Evolutionary conservation across 2,888 invertebrate genomes (phyloP), one percentile per base, ranked within the genome.

Genomic region (Rhingia campestris): DNA sequence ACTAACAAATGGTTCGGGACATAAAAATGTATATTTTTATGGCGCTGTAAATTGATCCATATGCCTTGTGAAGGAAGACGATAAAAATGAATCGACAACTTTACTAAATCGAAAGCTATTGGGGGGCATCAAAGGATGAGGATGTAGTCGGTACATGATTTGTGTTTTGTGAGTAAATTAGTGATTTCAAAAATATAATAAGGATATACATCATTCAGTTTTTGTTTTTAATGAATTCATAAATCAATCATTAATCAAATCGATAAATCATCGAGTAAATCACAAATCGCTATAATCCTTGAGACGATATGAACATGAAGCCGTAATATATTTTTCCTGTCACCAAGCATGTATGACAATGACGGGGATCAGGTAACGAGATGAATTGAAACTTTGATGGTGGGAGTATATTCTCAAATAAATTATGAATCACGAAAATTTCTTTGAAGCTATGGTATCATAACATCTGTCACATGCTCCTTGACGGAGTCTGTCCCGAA

Each of bases 31-130:
- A 72, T 67, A 73, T 67, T 73, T 77, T 77, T 72, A 82, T 73
- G 73, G 43, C n/a, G 49, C 67, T 73, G 77, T 82, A 82, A 82
- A 82, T 77, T 82, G 56, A 67, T 73, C 59, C 53, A 30, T 73
- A 39, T 63, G 51, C 64, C 58, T 10, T 58, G 59, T 22, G 33
- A 76, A 41, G 43, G 32, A 39, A 6, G 10, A 10, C 64, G 22
- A 70, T 58, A 70, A 81, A 64, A 67, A 10, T 32, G 63, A 43
- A 61, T 43, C 41, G 53, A 56, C 33, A 39, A 61, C 37, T 47
- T 63, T 54, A 14, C 39, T 41, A 45, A 39, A 64, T 54, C 53
- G 7, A 43, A 58, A 14, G 5, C 6, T 37, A 37, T 45, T 30
- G 45, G 9, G 1, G 1, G 22, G 22, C 22, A 22, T 22, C 22